These are phyloP conservation scores for Orientallactaga sibirica DNA, from an alignment of 2,797 vertebrate genomes.

Conservation along the genomic window DNA sequence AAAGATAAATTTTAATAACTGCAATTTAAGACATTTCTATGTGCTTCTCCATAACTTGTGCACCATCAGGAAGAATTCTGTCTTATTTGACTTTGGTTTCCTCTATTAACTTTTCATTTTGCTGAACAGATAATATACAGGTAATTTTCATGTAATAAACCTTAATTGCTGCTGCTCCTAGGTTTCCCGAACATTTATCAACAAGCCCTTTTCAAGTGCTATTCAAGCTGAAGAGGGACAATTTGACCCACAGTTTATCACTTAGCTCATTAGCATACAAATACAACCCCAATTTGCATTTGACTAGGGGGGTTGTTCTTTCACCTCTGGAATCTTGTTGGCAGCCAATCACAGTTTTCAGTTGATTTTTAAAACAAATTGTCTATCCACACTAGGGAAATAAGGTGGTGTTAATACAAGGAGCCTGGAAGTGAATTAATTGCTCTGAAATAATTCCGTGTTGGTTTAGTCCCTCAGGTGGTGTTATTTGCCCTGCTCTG, in stretches of 20 bases:
- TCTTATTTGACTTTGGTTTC: slow-evolving; percentile 50
- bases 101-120: slow-evolving; percentile 73
- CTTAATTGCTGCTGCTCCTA: slow-evolving; percentile 61
- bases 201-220: slow-evolving; percentile 65
- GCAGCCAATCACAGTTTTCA: slow-evolving; percentile 68
- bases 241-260: slow-evolving; percentile 76
- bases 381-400: slow-evolving; percentile 75
- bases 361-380: slow-evolving; percentile 72
- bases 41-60: slow-evolving; percentile 46
- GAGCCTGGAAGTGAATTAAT: slow-evolving; percentile 76
- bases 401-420: slow-evolving; percentile 70
- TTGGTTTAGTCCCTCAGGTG: slow-evolving; percentile 69
- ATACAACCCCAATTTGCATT: slow-evolving; percentile 75
- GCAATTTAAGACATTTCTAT: neutral
- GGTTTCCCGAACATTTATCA: slow-evolving; percentile 68
- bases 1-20: no score
- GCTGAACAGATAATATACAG: slow-evolving; percentile 66
- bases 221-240: slow-evolving; percentile 62
- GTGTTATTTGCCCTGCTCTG: slow-evolving; percentile 64
- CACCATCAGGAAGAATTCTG: slow-evolving; percentile 58
- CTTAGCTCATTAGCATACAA: slow-evolving; percentile 75
- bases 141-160: slow-evolving; percentile 64
- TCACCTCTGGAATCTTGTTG: slow-evolving; percentile 63
- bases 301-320: slow-evolving; percentile 68
- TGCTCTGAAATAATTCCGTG: slow-evolving; percentile 63